Base-by-base conservation (phyloP, 2,113 vertebrate genomes). In the Misgurnus anguillicaudatus region DNA sequence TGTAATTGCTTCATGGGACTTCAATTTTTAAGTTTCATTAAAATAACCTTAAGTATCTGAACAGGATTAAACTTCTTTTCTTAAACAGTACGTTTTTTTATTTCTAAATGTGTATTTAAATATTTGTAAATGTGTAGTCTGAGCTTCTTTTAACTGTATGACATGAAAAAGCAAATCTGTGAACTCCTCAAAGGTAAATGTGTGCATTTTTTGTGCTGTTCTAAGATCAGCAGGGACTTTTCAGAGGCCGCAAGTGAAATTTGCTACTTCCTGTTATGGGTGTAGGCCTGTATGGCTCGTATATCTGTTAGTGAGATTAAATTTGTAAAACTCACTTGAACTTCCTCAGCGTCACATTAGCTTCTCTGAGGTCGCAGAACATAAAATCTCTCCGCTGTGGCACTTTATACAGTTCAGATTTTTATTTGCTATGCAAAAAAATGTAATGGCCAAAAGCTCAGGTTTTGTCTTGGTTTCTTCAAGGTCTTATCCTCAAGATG, bases 211-310 rank as follows among this genome's bases (percentile, higher is more conserved):
- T 31, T 57, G 39, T 73, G n/a, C 38, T 60, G 55, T 73, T 58
- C 70, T 73, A 21, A 38, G 70, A n/a, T 21, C 38, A 42, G 4
- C 0, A 1, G n/a, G 53, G 55, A 21, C 69, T 72, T 58, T 58
- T 72, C 11, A 42, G 10, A 72, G 69, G 58, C 53, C n/a, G 19
- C 53, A 58, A 58, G 4, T 58, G 11, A 72, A 72, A 42, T 38
- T 21, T 72, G 53, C n/a, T 58, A 58, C 69, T 72, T 72, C 53
- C 51, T 72, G 69, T 72, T 42, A 58, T 58, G 53, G 38, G 70
- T 42, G 70, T 72, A 58, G 53, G 16, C 70, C 7, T 67, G 48
- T 57, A 67, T 24, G 65, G 42, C 45, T 45, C 21, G 6, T 42
- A 13, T 58, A 72, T 72, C 53, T 14, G 51, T 57, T 57, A 57